phyloP scores from a whole-genome alignment of 1,140 invertebrate genomes.

The Brachionus koreanus region DNA sequence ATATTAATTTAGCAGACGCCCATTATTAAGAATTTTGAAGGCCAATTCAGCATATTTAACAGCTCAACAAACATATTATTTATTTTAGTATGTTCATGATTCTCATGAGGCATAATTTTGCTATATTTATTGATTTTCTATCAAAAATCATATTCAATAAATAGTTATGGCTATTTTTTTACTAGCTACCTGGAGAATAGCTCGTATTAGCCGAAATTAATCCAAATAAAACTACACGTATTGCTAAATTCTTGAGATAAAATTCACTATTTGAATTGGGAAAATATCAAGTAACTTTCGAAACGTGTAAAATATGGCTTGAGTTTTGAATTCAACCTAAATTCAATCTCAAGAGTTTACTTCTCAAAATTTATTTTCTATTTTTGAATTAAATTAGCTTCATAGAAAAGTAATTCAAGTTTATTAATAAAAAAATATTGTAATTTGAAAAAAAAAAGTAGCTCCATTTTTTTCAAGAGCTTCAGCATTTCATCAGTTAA shows the following conservation, averaged over 20 bases:
- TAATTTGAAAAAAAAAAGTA: not conserved
- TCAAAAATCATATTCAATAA: not conserved
- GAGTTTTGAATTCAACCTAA: slow-evolving; percentile 31
- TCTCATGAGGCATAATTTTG: not conserved
- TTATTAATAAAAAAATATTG: not conserved
- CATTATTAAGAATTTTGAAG: not conserved
- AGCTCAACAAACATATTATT: not conserved
- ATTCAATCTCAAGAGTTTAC: slow-evolving; percentile 5
- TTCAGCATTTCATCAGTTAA: not conserved
- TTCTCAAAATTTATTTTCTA: not conserved
- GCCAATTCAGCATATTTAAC: not conserved
- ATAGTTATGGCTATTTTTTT: not conserved
- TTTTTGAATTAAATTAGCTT: not conserved
- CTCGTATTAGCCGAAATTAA: not conserved
- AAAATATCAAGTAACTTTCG: slow-evolving; percentile 16
- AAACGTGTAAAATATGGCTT: slow-evolving; percentile 24
- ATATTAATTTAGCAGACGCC: not conserved
- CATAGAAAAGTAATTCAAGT: not conserved
- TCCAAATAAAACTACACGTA: not conserved
- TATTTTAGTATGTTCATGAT: not conserved
- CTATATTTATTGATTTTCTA: not conserved
- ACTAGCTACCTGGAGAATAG: not conserved
- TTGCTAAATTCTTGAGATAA: not conserved
- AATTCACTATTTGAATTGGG: not conserved
- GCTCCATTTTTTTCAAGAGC: not conserved